Percentiles rank a stretch among this genome's conserved stretches.
Evolutionary conservation across 2,113 vertebrate species (phyloP).

Genomic region (Caranx melampygus): DNA sequence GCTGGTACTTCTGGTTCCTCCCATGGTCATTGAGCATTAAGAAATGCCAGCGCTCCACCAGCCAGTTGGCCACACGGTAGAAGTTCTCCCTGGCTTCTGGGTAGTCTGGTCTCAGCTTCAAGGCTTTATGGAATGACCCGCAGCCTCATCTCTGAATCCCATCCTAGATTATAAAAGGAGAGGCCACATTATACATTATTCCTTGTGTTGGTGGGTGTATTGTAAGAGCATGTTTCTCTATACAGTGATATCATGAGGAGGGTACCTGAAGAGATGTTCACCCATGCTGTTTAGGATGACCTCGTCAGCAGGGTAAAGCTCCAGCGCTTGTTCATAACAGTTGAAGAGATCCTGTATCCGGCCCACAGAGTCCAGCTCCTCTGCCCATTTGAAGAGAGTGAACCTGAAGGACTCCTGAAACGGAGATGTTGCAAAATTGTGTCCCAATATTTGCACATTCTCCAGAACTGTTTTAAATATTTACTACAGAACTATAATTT

Average conservation of each 20-base stretch:
- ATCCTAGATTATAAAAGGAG: constrained; percentile 83
- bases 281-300: constrained; percentile 98
- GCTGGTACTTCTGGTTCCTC: constrained; percentile 91
- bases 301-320: constrained; percentile 93
- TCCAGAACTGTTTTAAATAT: background rate
- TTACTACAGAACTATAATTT: too few relatives aligned
- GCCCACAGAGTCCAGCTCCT: constrained; percentile 91
- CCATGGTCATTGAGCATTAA: constrained; percentile 96
- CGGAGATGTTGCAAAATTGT: background rate
- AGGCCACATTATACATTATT: background rate
- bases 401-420: constrained; percentile 94
- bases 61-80: constrained; percentile 96
- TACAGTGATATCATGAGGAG: background rate
- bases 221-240: background rate
- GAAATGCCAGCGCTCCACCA: constrained; percentile 99
- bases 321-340: constrained; percentile 96
- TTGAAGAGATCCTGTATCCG: constrained; percentile 94
- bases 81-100: constrained; percentile 97
- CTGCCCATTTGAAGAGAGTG: constrained; percentile 95
- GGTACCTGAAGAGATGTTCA: constrained; percentile 97
- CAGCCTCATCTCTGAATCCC: constrained; percentile 97
- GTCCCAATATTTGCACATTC: background rate
- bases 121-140: constrained; percentile 94
- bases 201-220: background rate
- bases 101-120: constrained; percentile 93